phyloP scores from a whole-genome alignment of 2,113 vertebrate genomes.

The Galemys pyrenaicus region DNA sequence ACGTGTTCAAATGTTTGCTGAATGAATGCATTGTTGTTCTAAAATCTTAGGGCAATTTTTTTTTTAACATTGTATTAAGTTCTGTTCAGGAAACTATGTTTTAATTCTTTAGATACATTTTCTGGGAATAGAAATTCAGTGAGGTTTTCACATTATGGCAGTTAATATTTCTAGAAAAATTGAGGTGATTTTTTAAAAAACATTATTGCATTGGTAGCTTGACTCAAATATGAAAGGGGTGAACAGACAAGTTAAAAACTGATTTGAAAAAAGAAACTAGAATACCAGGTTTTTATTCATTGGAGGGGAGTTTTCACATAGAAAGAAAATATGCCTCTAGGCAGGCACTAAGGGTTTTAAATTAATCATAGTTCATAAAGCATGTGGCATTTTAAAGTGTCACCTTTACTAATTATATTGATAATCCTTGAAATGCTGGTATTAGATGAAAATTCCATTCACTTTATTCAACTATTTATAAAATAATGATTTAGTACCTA shows the following conservation, averaged over 20 bases:
- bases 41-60: not conserved
- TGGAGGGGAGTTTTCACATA: not conserved
- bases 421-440: not conserved
- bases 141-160: not conserved
- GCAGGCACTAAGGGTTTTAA: not conserved
- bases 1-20: not conserved
- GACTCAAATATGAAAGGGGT: not conserved
- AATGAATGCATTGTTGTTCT: not conserved
- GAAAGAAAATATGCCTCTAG: not conserved
- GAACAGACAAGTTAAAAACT: not conserved
- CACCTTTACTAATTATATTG: not conserved
- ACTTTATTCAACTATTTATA: not conserved
- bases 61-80: not conserved
- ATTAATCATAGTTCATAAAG: not conserved
- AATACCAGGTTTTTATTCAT: no score
- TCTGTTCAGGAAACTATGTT: not conserved
- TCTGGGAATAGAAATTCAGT: constrained; percentile 20
- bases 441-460: not conserved
- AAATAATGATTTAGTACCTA: not conserved
- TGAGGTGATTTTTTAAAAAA: not conserved
- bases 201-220: not conserved
- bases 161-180: constrained; percentile 31
- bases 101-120: not conserved
- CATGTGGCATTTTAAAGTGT: not conserved
- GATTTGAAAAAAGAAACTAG: no score